Evolutionary conservation across 2,113 vertebrate species (phyloP).

Genomic region (Setophaga petechia): DNA sequence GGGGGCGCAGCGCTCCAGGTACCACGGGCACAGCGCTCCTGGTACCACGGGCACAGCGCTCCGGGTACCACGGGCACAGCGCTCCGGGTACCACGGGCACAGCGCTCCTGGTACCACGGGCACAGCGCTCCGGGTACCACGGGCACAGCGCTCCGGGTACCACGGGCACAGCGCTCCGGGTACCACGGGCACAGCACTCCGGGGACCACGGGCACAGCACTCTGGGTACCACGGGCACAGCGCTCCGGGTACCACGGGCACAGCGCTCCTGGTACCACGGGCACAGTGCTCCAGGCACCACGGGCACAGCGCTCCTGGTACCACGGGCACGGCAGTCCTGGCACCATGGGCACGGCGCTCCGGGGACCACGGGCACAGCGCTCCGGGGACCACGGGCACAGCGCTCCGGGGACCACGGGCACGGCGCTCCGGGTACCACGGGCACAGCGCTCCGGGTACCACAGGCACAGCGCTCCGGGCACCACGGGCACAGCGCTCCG

Average conservation of each 20-base stretch:
- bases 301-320: rapidly evolving
- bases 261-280: rapidly evolving
- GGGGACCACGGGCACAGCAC: too few species aligned
- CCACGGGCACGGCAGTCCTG: rapidly evolving
- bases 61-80: too few species aligned
- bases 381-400: rapidly evolving
- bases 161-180: too few species aligned
- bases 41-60: too few species aligned
- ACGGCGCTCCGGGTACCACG: rapidly evolving
- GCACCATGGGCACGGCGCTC: rapidly evolving
- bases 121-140: too few species aligned
- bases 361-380: rapidly evolving
- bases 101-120: too few species aligned
- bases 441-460: rapidly evolving
- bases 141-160: too few species aligned
- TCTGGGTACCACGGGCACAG: too few species aligned
- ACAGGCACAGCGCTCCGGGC: rapidly evolving
- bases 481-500: rapidly evolving
- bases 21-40: too few species aligned
- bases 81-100: too few species aligned
- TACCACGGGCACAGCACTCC: too few species aligned
- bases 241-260: neutral
- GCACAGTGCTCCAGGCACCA: rapidly evolving
- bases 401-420: rapidly evolving
- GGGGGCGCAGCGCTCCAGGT: too few species aligned